These are phyloP conservation scores for Leucoraja ocellata DNA, from an alignment of 2,797 vertebrate species.

Conservation along the genomic window DNA sequence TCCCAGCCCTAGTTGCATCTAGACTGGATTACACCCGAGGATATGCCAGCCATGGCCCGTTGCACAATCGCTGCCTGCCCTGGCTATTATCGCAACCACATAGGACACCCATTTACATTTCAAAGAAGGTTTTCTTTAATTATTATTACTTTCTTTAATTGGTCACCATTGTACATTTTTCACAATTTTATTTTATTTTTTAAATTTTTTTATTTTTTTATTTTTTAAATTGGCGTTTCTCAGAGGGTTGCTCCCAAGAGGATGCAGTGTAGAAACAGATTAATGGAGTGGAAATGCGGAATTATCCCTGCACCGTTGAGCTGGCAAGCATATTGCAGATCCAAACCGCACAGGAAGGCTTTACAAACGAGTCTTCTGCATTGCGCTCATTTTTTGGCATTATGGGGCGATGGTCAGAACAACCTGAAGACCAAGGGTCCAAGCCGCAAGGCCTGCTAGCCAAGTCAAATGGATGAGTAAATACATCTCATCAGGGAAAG, in stretches of 20 bases:
- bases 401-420: neutral
- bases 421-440: too few species aligned
- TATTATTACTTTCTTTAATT: neutral
- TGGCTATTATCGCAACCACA: neutral
- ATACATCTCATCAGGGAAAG: neutral
- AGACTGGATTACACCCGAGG: neutral
- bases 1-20: neutral
- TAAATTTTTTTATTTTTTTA: too few species aligned
- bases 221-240: neutral
- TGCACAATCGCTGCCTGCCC: neutral
- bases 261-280: neutral
- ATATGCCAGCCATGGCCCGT: neutral
- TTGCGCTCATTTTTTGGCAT: neutral
- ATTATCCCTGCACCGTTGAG: neutral
- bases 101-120: neutral
- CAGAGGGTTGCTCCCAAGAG: constrained; percentile 19
- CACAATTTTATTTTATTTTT: too few species aligned
- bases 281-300: neutral
- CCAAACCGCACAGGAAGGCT: neutral
- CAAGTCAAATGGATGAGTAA: neutral
- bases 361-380: neutral
- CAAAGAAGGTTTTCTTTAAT: neutral
- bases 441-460: too few species aligned
- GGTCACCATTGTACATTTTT: neutral
- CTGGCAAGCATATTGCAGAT: constrained; percentile 1